Percentiles rank a stretch among this genome's conserved stretches.
These are phyloP conservation scores for Drosophila persimilis DNA, from an alignment of 1,140 invertebrate genomes.

Conservation along the genomic window DNA sequence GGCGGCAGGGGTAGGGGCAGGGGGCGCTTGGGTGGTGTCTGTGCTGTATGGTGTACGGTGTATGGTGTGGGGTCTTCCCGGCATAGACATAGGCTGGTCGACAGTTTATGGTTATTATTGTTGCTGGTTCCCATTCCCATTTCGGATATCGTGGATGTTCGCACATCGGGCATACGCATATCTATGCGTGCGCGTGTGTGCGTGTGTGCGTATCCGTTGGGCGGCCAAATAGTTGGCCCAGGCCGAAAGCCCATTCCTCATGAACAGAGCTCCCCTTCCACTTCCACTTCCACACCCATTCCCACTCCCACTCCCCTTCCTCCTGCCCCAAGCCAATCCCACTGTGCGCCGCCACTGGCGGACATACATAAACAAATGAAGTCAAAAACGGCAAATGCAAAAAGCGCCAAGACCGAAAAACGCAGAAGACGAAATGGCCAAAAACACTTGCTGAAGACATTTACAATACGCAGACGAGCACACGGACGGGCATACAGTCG, in stretches of 20 bases:
- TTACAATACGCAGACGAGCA: conserved; percentile 11
- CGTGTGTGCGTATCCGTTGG: conserved; percentile 4
- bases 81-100: conserved; percentile 22
- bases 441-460: conserved; percentile 58
- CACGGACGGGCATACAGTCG: conserved; percentile 8
- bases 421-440: conserved; percentile 53
- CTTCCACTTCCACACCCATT: background rate
- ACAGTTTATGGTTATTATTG: conserved; percentile 65
- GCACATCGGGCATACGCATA: background rate
- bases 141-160: background rate
- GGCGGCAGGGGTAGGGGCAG: conserved; percentile 1
- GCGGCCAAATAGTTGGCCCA: conserved; percentile 23
- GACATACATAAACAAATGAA: conserved; percentile 78
- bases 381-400: conserved; percentile 40
- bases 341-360: background rate
- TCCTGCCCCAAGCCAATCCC: background rate
- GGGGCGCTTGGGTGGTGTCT: conserved; percentile 3
- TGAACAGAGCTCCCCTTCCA: background rate
- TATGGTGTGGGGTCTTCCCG: background rate
- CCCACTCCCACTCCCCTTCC: background rate
- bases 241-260: conserved; percentile 14
- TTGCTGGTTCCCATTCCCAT: conserved; percentile 21
- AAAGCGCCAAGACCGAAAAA: conserved; percentile 29
- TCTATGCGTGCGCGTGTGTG: background rate
- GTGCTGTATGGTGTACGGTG: too few species aligned